phyloP scores from a whole-genome alignment of 2,888 invertebrate species.

The Deroplatys truncata region DNA sequence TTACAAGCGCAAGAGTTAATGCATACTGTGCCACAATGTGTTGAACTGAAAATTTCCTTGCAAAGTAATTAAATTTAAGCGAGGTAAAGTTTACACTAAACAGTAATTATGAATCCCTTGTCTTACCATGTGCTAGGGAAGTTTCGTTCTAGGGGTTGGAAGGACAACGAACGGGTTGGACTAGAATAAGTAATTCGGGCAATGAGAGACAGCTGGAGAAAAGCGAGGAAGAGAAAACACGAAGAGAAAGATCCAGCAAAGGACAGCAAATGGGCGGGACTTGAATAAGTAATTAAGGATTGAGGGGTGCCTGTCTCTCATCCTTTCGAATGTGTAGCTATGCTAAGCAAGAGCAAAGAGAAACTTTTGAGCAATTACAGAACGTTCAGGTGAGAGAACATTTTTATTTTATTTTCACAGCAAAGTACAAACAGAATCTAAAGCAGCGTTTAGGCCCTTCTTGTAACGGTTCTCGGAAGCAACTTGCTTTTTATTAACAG shows the following conservation, averaged over 20 bases:
- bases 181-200: background rate
- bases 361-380: background rate
- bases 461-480: no score
- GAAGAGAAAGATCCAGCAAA: background rate
- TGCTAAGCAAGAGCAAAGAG: background rate
- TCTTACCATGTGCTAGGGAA: background rate
- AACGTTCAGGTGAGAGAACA: background rate
- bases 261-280: constrained; percentile 10
- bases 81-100: background rate
- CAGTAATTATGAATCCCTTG: background rate
- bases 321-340: background rate
- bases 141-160: background rate
- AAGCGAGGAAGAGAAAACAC: background rate
- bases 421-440: no score
- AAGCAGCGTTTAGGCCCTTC: no score
- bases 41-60: background rate
- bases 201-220: background rate
- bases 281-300: background rate
- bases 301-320: background rate
- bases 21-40: background rate
- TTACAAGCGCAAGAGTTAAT: background rate
- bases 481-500: no score
- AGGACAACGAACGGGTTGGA: background rate
- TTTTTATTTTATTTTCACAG: background rate
- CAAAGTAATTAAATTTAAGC: background rate